Base-by-base conservation (phyloP, 2,888 invertebrate genomes). In the Xestia xanthographa region DNA sequence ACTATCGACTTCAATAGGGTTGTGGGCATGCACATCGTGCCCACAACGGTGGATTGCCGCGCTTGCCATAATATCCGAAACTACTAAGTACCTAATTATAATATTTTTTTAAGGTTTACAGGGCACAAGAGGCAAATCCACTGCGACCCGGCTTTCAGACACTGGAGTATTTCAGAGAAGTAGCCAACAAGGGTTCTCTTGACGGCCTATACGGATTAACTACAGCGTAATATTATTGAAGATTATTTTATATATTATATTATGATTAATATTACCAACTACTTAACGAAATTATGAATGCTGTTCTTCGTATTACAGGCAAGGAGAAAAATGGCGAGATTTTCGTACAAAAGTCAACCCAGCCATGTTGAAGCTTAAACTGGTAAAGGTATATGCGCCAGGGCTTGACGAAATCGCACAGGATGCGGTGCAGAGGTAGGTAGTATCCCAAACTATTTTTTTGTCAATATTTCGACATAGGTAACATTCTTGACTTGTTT, bases 271-370 rank as follows among this genome's bases (percentile, higher is more conserved):
- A n/a, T n/a, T n/a, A n/a, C n/a, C n/a, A 29, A 43, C n/a, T 53
- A 22, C 34, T 34, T 34, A 34, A 3, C 5, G n/a, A 14, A 5
- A 45, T 48, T 48, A 38, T 29, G 20, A 38, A 63, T 74, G 22
- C 1, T 43, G 20, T 41, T 58, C 11, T 22, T 26, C 75, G 1
- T 70, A 38, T 90, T 92, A 41, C 86, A 97, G 97, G 5, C 97
- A 97, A 92, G 98, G 97, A 1, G 95, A 97, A 22, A 95, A 97
- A 83, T 98, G 98, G 98, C 97, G 97, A 60, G 95, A 97, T 72
- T 96, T 98, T 83, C 96, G 98, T 29, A 97, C 97, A 0, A 97
- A 97, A 78, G 97, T 98, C 0, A 98, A 98, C 91, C 97, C 97
- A 70, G 96, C 97, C 53, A 94, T 98, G 91, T 92, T 98, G 91